Conservation (phyloP, 2,888 invertebrate species). For the Adelognathus sp. region DNA sequence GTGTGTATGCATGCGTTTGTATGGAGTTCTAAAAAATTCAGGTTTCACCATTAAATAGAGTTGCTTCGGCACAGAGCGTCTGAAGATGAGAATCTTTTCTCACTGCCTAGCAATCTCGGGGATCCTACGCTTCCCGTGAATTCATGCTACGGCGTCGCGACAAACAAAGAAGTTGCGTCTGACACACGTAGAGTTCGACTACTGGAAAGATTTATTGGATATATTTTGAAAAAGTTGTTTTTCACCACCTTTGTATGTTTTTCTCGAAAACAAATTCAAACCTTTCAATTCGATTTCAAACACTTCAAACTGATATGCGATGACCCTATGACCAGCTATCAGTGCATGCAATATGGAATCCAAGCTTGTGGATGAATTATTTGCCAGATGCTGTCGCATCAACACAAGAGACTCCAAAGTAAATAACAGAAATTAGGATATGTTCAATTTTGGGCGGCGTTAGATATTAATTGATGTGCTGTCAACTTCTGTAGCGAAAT, state of each 20-base stretch:
- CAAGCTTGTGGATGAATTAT: too few relatives aligned
- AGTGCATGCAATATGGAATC: too few relatives aligned
- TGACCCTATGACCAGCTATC: neutral
- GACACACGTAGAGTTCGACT: neutral
- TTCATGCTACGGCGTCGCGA: neutral
- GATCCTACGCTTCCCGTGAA: neutral
- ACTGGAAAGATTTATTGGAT: too few relatives aligned
- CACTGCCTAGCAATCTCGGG: neutral
- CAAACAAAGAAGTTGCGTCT: neutral
- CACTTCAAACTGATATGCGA: neutral
- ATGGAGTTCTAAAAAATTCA: conserved; percentile 41
- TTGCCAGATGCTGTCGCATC: too few relatives aligned
- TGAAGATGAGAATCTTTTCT: conserved; percentile 6
- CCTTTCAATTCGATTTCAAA: neutral
- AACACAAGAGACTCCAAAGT: too few relatives aligned
- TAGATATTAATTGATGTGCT: too few relatives aligned
- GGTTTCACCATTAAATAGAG: conserved; percentile 40
- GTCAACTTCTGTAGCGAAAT: too few relatives aligned
- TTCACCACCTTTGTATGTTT: too few relatives aligned
- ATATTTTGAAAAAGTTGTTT: too few relatives aligned
- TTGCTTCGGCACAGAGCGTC: conserved; percentile 12
- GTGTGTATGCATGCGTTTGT: neutral
- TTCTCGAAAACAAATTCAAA: too few relatives aligned
- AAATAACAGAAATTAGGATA: too few relatives aligned
- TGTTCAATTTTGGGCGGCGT: too few relatives aligned